Conservation (phyloP, 2,113 vertebrate genomes). For the Aptenodytes patagonicus region DNA sequence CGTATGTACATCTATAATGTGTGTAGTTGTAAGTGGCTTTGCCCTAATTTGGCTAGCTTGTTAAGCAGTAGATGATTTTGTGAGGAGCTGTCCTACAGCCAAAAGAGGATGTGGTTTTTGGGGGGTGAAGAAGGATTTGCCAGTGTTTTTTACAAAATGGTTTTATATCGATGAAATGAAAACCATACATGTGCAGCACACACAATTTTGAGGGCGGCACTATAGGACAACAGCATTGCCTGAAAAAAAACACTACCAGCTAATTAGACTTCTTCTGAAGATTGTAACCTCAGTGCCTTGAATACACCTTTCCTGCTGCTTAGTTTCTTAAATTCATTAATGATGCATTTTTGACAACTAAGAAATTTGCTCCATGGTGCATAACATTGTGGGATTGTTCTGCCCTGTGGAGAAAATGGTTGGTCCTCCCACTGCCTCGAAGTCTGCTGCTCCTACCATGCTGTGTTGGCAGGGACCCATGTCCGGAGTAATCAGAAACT, state of each 20-base stretch:
- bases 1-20: not conserved
- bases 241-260: not conserved
- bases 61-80: not conserved
- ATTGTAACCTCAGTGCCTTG: not conserved
- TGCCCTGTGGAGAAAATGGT: not conserved
- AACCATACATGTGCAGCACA: not conserved
- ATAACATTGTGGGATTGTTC: not conserved
- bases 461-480: not conserved
- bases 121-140: not conserved
- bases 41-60: not conserved
- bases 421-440: not conserved
- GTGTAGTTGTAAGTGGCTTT: not conserved
- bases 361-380: not conserved
- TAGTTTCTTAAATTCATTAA: not conserved
- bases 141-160: not conserved
- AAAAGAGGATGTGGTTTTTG: constrained; percentile 42
- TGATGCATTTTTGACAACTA: not conserved
- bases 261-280: not conserved
- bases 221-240: not conserved
- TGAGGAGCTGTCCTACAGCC: constrained; percentile 17
- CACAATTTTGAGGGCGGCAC: not conserved
- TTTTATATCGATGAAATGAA: not conserved
- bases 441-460: constrained; percentile 1
- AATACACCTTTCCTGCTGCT: not conserved
- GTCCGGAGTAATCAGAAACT: constrained; percentile 44